These are phyloP conservation scores for Cyanoderma ruficeps DNA, from an alignment of 2,113 vertebrate genomes.

Conservation along the genomic window DNA sequence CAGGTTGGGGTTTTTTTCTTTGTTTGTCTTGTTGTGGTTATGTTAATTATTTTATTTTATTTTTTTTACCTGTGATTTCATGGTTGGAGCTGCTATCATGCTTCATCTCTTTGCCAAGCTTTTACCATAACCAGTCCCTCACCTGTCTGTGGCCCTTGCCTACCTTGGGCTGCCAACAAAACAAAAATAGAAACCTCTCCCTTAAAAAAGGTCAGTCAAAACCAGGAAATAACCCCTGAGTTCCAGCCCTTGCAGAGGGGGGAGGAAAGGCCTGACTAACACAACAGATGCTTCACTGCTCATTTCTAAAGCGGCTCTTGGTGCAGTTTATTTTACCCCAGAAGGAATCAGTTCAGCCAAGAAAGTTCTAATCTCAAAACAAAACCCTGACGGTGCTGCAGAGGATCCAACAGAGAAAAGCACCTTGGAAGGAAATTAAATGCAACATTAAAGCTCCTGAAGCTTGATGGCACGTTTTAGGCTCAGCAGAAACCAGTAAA, in stretches of 20 bases:
- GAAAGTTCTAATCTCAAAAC: not conserved
- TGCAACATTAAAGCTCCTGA: not conserved
- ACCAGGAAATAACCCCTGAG: not conserved
- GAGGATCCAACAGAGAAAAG: not conserved
- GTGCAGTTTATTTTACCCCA: not conserved
- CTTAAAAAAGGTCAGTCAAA: not conserved
- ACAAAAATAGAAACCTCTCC: not conserved
- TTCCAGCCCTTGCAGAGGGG: not conserved
- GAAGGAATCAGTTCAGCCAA: not conserved
- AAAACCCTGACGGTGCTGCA: not conserved
- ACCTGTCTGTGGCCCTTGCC: not conserved
- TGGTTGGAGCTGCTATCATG: not conserved
- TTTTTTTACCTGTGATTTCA: not conserved
- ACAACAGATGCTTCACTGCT: not conserved
- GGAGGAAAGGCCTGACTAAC: not conserved
- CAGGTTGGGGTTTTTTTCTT: too few relatives aligned
- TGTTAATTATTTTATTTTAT: too few relatives aligned
- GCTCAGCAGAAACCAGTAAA: slow-evolving; percentile 4
- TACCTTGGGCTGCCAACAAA: not conserved
- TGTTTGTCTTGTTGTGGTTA: too few relatives aligned
- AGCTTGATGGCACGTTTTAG: not conserved
- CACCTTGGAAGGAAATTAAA: slow-evolving; percentile 4
- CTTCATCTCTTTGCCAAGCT: not conserved
- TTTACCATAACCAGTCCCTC: not conserved
- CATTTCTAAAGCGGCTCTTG: not conserved